Conservation (phyloP, 2,113 vertebrate species). For the Silurus meridionalis region DNA sequence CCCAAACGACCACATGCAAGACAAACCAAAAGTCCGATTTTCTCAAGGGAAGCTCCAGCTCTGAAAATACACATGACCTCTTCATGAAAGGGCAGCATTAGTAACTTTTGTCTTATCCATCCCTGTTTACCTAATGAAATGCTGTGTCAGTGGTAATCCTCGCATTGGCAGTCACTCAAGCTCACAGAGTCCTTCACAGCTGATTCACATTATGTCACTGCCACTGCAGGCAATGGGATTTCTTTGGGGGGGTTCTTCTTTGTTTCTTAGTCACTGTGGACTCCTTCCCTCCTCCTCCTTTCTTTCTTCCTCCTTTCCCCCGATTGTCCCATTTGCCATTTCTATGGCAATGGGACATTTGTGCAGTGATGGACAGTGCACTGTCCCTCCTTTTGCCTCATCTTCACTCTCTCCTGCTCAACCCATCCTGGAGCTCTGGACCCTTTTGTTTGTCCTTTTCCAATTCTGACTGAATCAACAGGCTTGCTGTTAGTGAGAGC, state of each 20-base stretch:
- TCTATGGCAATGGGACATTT: conserved; percentile 49
- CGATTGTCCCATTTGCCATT: conserved; percentile 45
- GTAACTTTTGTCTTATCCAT: conserved; percentile 19
- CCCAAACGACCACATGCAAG: neutral
- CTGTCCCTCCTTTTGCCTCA: conserved; percentile 20
- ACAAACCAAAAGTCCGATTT: neutral
- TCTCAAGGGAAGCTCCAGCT: neutral
- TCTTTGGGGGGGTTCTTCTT: conserved; percentile 4
- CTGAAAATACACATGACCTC: conserved; percentile 6
- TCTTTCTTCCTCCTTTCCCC: neutral
- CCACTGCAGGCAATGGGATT: conserved; percentile 15
- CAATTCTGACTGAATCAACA: conserved; percentile 50
- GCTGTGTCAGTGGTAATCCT: conserved; percentile 48
- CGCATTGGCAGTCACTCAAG: conserved; percentile 33
- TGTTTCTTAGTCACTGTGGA: conserved; percentile 36
- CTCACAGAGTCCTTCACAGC: conserved; percentile 45
- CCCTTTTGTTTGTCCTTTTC: conserved; percentile 40
- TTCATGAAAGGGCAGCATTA: neutral
- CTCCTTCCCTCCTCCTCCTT: neutral
- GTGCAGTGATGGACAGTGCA: conserved; percentile 36
- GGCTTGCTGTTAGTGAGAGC: conserved; percentile 38
- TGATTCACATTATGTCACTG: conserved; percentile 51
- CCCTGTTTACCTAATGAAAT: conserved; percentile 48
- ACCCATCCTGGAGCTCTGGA: neutral
- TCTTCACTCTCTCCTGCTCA: conserved; percentile 10